These are phyloP conservation scores for Speoplatyrhinus poulsoni DNA, from an alignment of 2,113 vertebrate genomes.

Conservation along the genomic window DNA sequence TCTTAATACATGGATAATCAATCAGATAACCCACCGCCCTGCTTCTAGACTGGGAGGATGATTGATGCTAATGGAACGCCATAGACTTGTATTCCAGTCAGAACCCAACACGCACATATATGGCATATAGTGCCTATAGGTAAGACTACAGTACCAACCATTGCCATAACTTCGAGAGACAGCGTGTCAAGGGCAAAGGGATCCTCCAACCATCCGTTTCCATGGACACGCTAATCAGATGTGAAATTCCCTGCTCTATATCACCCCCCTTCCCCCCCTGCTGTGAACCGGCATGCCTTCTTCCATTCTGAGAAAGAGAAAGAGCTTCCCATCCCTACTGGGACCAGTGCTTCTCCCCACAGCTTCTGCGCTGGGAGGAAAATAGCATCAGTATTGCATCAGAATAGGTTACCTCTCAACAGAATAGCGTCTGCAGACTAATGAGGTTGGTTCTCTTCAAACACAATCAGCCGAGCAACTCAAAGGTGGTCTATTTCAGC, in stretches of 20 bases:
- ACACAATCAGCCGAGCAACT: not conserved
- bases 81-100: slow-evolving; percentile 25
- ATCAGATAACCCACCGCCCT: slow-evolving; percentile 39
- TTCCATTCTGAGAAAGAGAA: slow-evolving; percentile 5
- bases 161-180: slow-evolving; percentile 64
- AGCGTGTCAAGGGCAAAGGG: slow-evolving; percentile 65
- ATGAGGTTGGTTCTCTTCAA: slow-evolving; percentile 14
- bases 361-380: slow-evolving; percentile 57
- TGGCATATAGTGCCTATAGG: slow-evolving; percentile 30
- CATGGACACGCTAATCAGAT: slow-evolving; percentile 74
- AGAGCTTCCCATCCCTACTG: slow-evolving; percentile 14
- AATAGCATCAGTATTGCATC: slow-evolving; percentile 58
- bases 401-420: slow-evolving; percentile 40
- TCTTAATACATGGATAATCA: slow-evolving; percentile 17
- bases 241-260: slow-evolving; percentile 61
- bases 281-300: not conserved
- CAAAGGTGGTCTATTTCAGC: not conserved
- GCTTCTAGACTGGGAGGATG: slow-evolving; percentile 32
- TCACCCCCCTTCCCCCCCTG: slow-evolving; percentile 52
- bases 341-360: slow-evolving; percentile 43
- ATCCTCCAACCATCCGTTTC: slow-evolving; percentile 69
- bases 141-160: slow-evolving; percentile 45
- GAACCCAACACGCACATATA: slow-evolving; percentile 31
- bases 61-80: slow-evolving; percentile 26
- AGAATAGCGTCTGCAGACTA: slow-evolving; percentile 34